A percentile compares a stretch with the other conserved stretches of the same genome.
phyloP scores from a whole-genome alignment of 2,888 invertebrate species.

The Oegoconia quadripuncta region DNA sequence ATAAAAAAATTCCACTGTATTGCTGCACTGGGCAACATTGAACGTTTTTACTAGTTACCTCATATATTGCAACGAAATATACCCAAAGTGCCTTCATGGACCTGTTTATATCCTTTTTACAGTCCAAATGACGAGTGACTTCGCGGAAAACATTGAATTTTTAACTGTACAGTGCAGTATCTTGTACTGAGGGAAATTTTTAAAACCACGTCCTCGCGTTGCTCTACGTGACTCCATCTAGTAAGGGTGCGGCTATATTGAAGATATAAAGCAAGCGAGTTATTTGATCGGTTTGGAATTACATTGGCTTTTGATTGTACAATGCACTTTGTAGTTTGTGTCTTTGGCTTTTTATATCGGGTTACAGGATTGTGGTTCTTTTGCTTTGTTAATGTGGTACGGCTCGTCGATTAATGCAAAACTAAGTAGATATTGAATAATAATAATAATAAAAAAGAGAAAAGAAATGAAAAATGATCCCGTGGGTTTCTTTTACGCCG shows the following conservation, averaged over 20 bases:
- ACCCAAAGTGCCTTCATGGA: not conserved
- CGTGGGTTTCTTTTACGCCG: too few species aligned
- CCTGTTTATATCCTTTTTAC: conserved; percentile 29
- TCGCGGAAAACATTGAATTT: conserved; percentile 50
- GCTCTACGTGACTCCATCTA: conserved; percentile 45
- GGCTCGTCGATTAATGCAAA: too few species aligned
- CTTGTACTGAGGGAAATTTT: conserved; percentile 41
- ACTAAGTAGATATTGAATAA: too few species aligned
- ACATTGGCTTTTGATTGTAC: not conserved
- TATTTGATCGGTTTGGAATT: conserved; percentile 7
- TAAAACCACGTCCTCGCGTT: conserved; percentile 48
- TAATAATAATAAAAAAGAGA: too few species aligned
- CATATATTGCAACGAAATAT: not conserved
- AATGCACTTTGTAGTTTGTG: not conserved
- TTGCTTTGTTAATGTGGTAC: too few species aligned
- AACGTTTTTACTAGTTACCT: not conserved
- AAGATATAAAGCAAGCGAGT: conserved; percentile 17
- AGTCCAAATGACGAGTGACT: conserved; percentile 29
- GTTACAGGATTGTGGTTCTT: too few species aligned
- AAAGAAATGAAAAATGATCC: too few species aligned
- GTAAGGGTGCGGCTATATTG: conserved; percentile 30
- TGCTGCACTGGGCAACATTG: too few species aligned
- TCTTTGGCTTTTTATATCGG: not conserved
- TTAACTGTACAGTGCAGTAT: conserved; percentile 42
- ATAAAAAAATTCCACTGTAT: too few species aligned